A percentile compares a stretch with the other conserved stretches of the same genome.
phyloP scores from a whole-genome alignment of 2,113 vertebrate genomes.

The Pavo muticus region DNA sequence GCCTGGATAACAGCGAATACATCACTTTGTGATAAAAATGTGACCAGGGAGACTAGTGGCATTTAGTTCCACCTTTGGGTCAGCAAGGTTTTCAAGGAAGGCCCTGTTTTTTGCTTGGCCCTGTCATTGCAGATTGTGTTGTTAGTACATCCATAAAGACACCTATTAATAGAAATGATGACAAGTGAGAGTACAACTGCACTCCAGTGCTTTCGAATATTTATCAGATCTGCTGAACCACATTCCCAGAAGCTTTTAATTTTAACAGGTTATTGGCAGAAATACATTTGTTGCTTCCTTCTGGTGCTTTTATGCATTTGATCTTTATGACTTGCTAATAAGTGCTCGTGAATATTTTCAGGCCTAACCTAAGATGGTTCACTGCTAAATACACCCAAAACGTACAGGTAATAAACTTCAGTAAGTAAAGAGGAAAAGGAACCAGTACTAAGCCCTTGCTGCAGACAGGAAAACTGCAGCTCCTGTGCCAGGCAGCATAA shows the following conservation, averaged over 20 bases:
- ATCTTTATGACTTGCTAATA: not conserved
- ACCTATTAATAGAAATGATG: not conserved
- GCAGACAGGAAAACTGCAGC: not conserved
- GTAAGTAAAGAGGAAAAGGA: not conserved
- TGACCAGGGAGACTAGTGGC: not conserved
- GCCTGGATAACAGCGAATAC: not conserved
- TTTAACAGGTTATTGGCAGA: not conserved
- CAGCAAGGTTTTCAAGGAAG: not conserved
- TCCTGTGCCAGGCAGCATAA: not conserved
- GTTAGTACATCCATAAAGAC: not conserved
- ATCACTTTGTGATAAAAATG: not conserved
- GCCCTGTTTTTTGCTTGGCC: not conserved
- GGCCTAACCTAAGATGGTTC: not conserved
- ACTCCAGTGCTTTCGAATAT: not conserved
- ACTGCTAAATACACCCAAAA: not conserved
- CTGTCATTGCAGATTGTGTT: not conserved
- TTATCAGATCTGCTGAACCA: constrained; percentile 4
- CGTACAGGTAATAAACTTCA: not conserved
- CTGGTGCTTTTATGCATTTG: not conserved
- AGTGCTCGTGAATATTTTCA: not conserved
- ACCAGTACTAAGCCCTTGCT: not conserved
- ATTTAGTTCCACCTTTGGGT: not conserved
- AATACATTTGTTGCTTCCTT: not conserved
- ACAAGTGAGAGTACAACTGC: not conserved
- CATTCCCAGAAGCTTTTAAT: constrained; percentile 18